These are phyloP conservation scores for Drosophila aff. DNA, from an alignment of 1,140 invertebrate genomes.

Conservation along the genomic window DNA sequence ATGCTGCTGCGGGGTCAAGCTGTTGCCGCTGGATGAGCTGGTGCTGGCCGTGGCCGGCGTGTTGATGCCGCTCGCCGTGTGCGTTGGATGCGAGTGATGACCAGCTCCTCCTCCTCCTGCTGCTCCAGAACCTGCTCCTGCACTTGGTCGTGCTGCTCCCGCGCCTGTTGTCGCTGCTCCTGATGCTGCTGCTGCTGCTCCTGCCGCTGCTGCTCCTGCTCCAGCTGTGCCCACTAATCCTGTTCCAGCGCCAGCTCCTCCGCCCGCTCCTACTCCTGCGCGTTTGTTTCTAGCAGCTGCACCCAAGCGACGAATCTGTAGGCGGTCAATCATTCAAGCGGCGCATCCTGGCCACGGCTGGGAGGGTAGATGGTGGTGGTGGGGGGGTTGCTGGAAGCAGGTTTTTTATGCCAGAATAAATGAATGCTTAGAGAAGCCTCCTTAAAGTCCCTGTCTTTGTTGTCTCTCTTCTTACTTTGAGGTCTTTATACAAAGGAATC, in stretches of 20 bases:
- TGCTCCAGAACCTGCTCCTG: not conserved
- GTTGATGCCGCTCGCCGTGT: conserved; percentile 65
- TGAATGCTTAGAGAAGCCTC: too few species aligned
- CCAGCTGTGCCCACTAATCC: conserved; percentile 4
- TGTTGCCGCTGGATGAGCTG: conserved; percentile 78
- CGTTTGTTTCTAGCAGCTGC: conserved; percentile 80
- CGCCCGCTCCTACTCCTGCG: conserved; percentile 43
- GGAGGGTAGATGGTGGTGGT: not conserved
- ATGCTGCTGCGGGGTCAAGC: conserved; percentile 67
- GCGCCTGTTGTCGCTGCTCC: not conserved
- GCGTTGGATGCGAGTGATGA: conserved; percentile 40
- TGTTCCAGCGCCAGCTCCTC: conserved; percentile 6
- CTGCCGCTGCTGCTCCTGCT: not conserved
- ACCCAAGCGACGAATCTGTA: conserved; percentile 82
- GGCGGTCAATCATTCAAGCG: conserved; percentile 83
- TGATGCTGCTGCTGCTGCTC: not conserved
- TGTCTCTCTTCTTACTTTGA: not conserved
- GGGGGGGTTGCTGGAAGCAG: not conserved
- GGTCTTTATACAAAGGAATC: not conserved
- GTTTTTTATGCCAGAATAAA: too few species aligned
- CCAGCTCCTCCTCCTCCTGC: not conserved
- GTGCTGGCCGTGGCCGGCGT: conserved; percentile 75
- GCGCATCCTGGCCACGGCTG: conserved; percentile 53
- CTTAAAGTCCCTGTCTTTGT: not conserved
- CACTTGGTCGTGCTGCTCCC: not conserved